These are phyloP conservation scores for Xestoiulus laeticollis DNA, from an alignment of 2,888 invertebrate genomes.

Conservation along the genomic window DNA sequence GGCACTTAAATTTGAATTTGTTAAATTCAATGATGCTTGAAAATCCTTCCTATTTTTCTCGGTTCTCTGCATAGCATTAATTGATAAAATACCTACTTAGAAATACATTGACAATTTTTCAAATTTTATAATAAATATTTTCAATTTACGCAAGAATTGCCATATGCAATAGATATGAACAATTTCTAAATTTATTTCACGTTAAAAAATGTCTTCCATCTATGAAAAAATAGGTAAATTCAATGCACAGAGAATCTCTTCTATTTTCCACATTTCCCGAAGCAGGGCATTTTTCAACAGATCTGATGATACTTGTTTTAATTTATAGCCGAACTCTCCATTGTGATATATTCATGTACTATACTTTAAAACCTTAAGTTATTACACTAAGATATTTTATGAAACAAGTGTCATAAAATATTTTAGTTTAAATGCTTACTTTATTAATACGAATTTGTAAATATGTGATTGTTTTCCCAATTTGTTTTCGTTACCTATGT, in stretches of 20 bases:
- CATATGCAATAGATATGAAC: too few relatives aligned
- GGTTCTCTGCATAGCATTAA: too few relatives aligned
- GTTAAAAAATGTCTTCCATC: not conserved
- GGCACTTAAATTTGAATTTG: not conserved
- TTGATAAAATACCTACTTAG: too few relatives aligned
- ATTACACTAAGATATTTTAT: not conserved
- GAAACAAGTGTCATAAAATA: not conserved
- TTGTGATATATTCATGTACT: constrained; percentile 20
- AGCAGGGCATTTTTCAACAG: not conserved
- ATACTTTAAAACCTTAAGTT: constrained; percentile 4
- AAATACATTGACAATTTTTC: too few relatives aligned
- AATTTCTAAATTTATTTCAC: not conserved
- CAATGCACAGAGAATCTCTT: not conserved
- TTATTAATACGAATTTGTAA: constrained; percentile 7
- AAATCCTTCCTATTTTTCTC: not conserved
- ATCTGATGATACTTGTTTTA: not conserved
- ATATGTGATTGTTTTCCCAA: constrained; percentile 9
- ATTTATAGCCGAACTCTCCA: not conserved
- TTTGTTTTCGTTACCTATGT: not conserved
- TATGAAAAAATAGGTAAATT: not conserved
- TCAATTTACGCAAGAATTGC: too few relatives aligned
- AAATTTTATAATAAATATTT: too few relatives aligned
- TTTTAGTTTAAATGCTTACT: not conserved
- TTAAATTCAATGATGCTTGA: not conserved
- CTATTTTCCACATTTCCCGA: not conserved